These are phyloP conservation scores for Craniophora ligustri DNA, from an alignment of 2,888 invertebrate genomes.

Conservation along the genomic window DNA sequence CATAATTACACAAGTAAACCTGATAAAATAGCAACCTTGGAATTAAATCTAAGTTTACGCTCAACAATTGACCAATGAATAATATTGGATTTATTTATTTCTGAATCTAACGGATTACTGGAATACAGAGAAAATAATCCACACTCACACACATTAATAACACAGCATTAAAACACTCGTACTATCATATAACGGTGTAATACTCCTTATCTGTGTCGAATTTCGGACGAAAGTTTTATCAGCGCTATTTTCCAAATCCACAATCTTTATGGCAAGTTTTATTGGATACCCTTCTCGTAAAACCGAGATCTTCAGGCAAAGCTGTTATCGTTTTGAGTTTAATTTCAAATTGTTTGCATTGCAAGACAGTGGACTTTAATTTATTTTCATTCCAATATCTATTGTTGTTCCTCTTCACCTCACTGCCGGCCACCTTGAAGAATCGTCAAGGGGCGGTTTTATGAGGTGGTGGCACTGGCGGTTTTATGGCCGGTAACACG, in stretches of 20 bases:
- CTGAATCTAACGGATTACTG: background rate
- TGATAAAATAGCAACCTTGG: too few relatives aligned
- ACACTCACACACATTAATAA: conserved; percentile 2
- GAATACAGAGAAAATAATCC: background rate
- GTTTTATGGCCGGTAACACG: conserved; percentile 77
- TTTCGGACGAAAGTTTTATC: conserved; percentile 42
- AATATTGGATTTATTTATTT: background rate
- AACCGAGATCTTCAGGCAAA: conserved; percentile 46
- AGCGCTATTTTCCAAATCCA: conserved; percentile 53
- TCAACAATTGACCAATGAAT: too few relatives aligned
- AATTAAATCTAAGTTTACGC: too few relatives aligned
- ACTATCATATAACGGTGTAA: conserved; percentile 34
- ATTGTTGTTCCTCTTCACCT: conserved; percentile 61
- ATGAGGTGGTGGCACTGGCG: conserved; percentile 75
- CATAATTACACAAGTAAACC: too few relatives aligned
- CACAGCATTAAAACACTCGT: background rate
- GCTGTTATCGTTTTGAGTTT: conserved; percentile 48
- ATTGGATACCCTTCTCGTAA: conserved; percentile 59
- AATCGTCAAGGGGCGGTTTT: conserved; percentile 73
- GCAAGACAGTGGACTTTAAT: conserved; percentile 34
- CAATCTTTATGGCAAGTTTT: conserved; percentile 61
- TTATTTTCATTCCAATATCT: conserved; percentile 37
- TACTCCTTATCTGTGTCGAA: conserved; percentile 36
- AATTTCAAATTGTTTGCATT: conserved; percentile 43
- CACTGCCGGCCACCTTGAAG: conserved; percentile 61